These are phyloP conservation scores for Drosophila infuscata DNA, from an alignment of 2,888 invertebrate species.

Conservation along the genomic window DNA sequence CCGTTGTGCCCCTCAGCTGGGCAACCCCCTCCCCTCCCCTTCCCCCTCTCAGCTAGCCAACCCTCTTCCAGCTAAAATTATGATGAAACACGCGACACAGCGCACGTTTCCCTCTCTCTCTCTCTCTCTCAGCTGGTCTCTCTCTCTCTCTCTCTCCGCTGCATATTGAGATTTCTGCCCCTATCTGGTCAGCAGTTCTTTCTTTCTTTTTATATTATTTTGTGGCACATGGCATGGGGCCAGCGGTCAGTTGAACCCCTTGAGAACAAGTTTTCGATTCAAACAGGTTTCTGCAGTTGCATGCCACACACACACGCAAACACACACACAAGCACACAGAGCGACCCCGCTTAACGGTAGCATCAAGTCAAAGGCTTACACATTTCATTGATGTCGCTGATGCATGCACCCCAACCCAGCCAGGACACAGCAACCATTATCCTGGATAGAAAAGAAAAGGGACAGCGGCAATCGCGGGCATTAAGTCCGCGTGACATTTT, in stretches of 20 bases:
- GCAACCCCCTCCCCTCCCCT: no score
- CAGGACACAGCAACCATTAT: neutral
- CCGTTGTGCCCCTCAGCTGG: no score
- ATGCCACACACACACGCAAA: slow-evolving; percentile 24
- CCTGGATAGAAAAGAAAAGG: neutral
- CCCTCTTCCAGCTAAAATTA: slow-evolving; percentile 43
- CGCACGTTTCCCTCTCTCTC: slow-evolving; percentile 17
- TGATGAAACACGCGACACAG: slow-evolving; percentile 74
- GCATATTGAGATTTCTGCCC: slow-evolving; percentile 65
- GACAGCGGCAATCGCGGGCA: slow-evolving; percentile 21
- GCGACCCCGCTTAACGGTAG: slow-evolving; percentile 55
- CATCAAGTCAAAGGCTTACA: slow-evolving; percentile 77
- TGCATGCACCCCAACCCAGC: slow-evolving; percentile 47
- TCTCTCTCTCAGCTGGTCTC: neutral
- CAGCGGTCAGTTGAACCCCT: slow-evolving; percentile 62
- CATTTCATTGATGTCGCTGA: slow-evolving; percentile 74
- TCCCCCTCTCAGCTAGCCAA: neutral
- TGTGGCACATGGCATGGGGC: slow-evolving; percentile 55
- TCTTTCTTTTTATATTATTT: slow-evolving; percentile 7
- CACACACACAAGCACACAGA: neutral
- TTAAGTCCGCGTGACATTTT: slow-evolving; percentile 74
- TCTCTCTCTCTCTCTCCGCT: slow-evolving; percentile 4
- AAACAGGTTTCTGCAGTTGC: slow-evolving; percentile 72
- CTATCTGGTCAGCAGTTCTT: slow-evolving; percentile 28
- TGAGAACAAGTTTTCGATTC: slow-evolving; percentile 67